Conservation (phyloP, 2,888 invertebrate species). For the Apotomis turbidana region DNA sequence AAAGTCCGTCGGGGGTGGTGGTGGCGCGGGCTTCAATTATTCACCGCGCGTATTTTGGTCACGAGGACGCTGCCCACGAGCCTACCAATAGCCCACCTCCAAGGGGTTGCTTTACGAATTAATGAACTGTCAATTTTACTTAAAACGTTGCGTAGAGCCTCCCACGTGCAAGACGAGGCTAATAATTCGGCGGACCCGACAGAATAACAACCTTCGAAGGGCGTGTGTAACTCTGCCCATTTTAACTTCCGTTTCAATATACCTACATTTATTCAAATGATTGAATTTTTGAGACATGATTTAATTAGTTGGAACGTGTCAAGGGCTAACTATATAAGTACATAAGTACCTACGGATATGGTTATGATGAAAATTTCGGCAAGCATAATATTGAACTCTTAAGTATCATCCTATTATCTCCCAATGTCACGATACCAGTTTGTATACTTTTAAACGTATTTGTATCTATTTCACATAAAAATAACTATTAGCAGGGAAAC, state of each 20-base stretch:
- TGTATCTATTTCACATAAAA: slow-evolving; percentile 68
- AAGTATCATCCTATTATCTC: neutral
- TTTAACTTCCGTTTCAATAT: neutral
- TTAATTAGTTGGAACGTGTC: neutral
- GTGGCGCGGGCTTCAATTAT: slow-evolving; percentile 70
- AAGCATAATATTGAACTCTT: neutral
- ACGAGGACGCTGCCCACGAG: slow-evolving; percentile 65
- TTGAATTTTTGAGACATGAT: neutral
- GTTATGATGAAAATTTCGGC: neutral
- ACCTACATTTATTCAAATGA: neutral
- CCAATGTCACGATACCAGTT: slow-evolving; percentile 52
- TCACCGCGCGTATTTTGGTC: slow-evolving; percentile 79
- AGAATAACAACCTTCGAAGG: slow-evolving; percentile 23
- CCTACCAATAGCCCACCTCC: slow-evolving; percentile 49
- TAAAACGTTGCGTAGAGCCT: slow-evolving; percentile 47
- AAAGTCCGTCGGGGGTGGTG: slow-evolving; percentile 58
- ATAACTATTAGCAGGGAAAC: slow-evolving; percentile 72
- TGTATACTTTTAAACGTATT: slow-evolving; percentile 59
- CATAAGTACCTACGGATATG: neutral
- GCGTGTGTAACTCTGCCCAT: slow-evolving; percentile 6
- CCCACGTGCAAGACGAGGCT: slow-evolving; percentile 46
- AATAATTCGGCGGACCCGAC: slow-evolving; percentile 42
- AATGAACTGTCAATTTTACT: slow-evolving; percentile 57
- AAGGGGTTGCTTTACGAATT: slow-evolving; percentile 68
- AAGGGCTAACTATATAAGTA: neutral